phyloP scores from a whole-genome alignment of 1,140 invertebrate genomes.

The Calosoma granatense region DNA sequence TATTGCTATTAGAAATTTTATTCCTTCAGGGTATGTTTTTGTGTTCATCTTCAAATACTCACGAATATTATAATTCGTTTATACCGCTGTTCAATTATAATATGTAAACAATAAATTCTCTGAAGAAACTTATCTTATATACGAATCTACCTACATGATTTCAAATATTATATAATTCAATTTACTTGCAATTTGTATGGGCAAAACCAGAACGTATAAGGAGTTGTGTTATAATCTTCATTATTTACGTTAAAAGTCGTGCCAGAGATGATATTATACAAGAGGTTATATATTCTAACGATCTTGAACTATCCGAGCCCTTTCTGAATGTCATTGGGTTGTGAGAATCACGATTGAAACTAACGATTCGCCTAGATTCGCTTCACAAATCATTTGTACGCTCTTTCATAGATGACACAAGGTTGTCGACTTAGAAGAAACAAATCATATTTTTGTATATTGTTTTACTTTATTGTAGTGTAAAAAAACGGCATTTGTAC shows the following conservation, averaged over 20 bases:
- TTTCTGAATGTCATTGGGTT: not conserved
- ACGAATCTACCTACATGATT: too few species aligned
- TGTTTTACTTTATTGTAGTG: conserved; percentile 7
- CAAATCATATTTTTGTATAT: not conserved
- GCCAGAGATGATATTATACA: not conserved
- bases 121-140: too few species aligned
- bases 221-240: too few species aligned
- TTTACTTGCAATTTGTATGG: too few species aligned
- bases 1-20: too few species aligned
- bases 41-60: too few species aligned
- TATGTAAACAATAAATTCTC: too few species aligned
- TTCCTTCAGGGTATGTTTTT: too few species aligned
- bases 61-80: too few species aligned
- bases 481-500: conserved; percentile 6
- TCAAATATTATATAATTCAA: too few species aligned
- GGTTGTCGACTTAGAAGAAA: not conserved
- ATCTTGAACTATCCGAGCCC: not conserved
- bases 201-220: too few species aligned
- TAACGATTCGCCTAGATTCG: not conserved
- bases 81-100: too few species aligned
- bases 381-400: not conserved
- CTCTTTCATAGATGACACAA: not conserved
- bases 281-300: not conserved
- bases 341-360: not conserved
- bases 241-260: not conserved